phyloP scores from a whole-genome alignment of 2,797 vertebrate species.

The Mycteria americana region DNA sequence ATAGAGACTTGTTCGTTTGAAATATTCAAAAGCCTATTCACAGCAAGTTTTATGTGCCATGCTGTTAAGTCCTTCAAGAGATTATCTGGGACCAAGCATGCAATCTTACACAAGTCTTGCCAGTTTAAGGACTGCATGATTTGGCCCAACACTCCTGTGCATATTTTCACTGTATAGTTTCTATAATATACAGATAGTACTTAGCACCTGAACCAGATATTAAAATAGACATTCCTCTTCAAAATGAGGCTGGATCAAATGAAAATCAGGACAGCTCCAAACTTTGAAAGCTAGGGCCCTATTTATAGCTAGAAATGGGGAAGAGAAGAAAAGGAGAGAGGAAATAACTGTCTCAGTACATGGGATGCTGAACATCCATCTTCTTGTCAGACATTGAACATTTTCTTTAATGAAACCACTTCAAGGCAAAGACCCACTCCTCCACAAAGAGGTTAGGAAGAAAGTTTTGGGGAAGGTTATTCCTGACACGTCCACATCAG shows the following conservation, averaged over 20 bases:
- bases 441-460: not conserved
- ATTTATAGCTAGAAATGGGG: not conserved
- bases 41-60: not conserved
- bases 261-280: constrained; percentile 9
- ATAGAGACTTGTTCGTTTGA: not conserved
- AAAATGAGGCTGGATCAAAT: not conserved
- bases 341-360: not conserved
- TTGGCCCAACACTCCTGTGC: not conserved
- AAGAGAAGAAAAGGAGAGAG: not conserved
- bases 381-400: not conserved
- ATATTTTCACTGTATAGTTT: not conserved
- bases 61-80: not conserved
- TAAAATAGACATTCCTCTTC: constrained; percentile 10
- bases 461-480: not conserved
- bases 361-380: not conserved
- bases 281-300: not conserved
- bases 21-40: not conserved
- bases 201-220: not conserved
- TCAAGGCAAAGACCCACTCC: not conserved
- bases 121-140: not conserved
- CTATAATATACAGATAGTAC: not conserved
- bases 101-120: not conserved
- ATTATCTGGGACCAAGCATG: not conserved
- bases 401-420: not conserved
- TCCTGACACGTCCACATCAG: not conserved